Evolutionary conservation across 1,140 invertebrate genomes (phyloP).

Genomic region (Notospermus geniculatus): DNA sequence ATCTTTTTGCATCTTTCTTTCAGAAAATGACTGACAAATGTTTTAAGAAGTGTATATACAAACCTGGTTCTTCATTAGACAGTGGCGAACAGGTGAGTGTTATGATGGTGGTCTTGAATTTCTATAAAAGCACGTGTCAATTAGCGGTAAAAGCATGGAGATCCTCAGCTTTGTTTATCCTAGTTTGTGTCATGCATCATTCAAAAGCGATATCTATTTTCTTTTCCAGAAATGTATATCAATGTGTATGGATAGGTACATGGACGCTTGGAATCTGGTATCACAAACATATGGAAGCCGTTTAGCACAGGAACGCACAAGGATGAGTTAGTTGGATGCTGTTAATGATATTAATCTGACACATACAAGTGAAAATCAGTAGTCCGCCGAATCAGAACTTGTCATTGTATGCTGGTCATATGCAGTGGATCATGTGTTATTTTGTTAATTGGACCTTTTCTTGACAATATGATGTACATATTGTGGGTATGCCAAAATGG

Average conservation of each 20-base stretch:
- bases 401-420: no score
- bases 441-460: no score
- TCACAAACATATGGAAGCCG: constrained; percentile 79
- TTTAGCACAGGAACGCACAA: constrained; percentile 62
- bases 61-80: constrained; percentile 86
- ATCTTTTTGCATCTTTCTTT: constrained; percentile 53
- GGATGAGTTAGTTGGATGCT: no score
- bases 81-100: constrained; percentile 86
- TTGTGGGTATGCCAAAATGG: no score
- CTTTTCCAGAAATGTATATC: constrained; percentile 88
- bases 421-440: no score
- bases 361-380: no score
- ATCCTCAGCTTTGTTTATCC: no score
- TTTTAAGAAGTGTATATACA: constrained; percentile 89
- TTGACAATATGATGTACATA: no score
- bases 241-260: constrained; percentile 97
- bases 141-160: not conserved
- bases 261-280: constrained; percentile 92
- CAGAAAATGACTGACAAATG: constrained; percentile 97
- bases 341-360: no score
- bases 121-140: constrained; percentile 9
- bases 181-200: not conserved
- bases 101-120: no score
- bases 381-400: no score
- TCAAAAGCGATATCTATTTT: constrained; percentile 10